phyloP scores from a whole-genome alignment of 2,888 invertebrate genomes.

The Empis stercorea region DNA sequence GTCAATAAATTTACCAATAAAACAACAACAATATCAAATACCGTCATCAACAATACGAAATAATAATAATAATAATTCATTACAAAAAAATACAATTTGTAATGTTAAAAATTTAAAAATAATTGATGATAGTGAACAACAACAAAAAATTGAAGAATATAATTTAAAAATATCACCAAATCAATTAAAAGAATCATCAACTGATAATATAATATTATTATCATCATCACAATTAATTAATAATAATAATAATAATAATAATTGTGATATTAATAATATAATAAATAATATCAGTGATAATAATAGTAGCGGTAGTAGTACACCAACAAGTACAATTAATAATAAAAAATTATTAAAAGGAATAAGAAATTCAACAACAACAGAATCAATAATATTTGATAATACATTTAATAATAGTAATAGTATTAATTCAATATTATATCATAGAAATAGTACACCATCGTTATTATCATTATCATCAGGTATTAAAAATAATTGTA shows the following conservation, averaged over 20 bases:
- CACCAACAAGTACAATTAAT: slow-evolving; percentile 1
- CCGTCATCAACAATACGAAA: background rate
- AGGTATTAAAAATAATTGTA: background rate
- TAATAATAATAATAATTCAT: background rate
- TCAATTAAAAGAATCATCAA: background rate
- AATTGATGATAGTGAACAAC: background rate
- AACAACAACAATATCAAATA: slow-evolving; percentile 1
- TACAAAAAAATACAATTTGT: too few relatives aligned
- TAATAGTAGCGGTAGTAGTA: slow-evolving; percentile 4
- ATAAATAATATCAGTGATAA: background rate
- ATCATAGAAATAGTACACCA: slow-evolving; percentile 6
- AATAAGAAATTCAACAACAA: background rate
- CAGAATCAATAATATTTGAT: too few relatives aligned
- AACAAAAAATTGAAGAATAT: background rate
- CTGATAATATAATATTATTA: too few relatives aligned
- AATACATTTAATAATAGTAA: background rate
- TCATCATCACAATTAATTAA: background rate
- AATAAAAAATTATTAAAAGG: background rate
- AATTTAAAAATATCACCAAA: background rate
- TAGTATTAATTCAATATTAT: background rate
- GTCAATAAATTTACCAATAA: background rate
- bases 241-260: background rate
- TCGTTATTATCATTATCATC: background rate
- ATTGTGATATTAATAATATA: background rate
- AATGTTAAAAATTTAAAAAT: too few relatives aligned